Base-by-base conservation (phyloP, 2,888 invertebrate genomes). In the Drosophila anomalata region DNA sequence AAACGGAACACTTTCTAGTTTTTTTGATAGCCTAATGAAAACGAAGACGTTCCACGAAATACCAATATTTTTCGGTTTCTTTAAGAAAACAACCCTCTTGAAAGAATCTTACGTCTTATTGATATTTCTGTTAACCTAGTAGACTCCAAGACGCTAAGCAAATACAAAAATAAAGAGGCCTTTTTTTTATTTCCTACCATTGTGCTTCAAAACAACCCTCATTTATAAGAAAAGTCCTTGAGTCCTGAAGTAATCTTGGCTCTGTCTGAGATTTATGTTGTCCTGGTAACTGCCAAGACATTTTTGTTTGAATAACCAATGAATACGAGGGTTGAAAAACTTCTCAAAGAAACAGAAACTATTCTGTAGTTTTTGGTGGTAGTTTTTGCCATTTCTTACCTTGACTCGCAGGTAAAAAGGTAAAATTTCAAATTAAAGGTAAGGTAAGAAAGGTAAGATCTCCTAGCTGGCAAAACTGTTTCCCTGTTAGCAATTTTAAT, bases 401-500 rank as follows among this genome's bases (percentile, higher is more conserved):
- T 46, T 51, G 20, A 33, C 47, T 29, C 3, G 36, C 36, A 60
- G 60, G 61, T 62, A 44, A 4, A 6, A 44, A 17, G 41, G 8
- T 8, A 4, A 17, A 5, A 2, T 14, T 22, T 12, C 3, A 5
- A 24, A 36, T 17, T 5, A 46, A 3, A 22, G 22, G 22, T 22
- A 22, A 22, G 22, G 22, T 24, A 24, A 24, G 22, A 58, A 67
- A 69, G 59, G 70, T 58, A 14, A 31, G 24, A 26, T n/a, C 29
- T 9, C 8, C 29, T 52, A 42, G 44, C 53, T 74, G 48, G 6
- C 5, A 1, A 39, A 61, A 26, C 82, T 82, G 86, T 36, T 54
- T 26, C 41, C 87, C 87, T 82, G 73, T 63, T 81, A 54, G 22
- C 41, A 22, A 48, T 17, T 71, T 82, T 68, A 63, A 78, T 69